A percentile compares a stretch with the other conserved stretches of the same genome.
Evolutionary conservation across 2,888 invertebrate genomes (phyloP).

Genomic region (Xylophagus ater): DNA sequence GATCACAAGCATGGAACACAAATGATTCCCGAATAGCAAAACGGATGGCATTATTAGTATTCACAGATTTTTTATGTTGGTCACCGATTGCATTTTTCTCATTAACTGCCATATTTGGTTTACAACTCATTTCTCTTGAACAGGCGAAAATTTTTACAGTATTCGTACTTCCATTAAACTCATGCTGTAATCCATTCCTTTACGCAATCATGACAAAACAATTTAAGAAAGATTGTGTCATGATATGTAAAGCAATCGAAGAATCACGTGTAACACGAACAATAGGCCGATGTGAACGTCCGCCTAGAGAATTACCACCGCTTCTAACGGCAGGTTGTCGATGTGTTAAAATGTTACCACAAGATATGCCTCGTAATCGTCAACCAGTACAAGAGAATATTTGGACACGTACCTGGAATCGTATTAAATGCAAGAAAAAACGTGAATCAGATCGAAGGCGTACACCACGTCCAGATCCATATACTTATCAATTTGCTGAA

Average conservation of each 20-base stretch:
- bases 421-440: slow-evolving; percentile 29
- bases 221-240: slow-evolving; percentile 93
- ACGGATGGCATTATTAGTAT: slow-evolving; percentile 90
- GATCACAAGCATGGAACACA: slow-evolving; percentile 94
- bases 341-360: slow-evolving; percentile 41
- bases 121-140: slow-evolving; percentile 81
- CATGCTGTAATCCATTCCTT: slow-evolving; percentile 95
- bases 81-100: slow-evolving; percentile 95
- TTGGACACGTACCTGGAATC: slow-evolving; percentile 39
- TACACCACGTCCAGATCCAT: slow-evolving; percentile 50
- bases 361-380: slow-evolving; percentile 35
- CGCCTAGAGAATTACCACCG: slow-evolving; percentile 58
- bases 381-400: slow-evolving; percentile 27
- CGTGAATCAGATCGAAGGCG: slow-evolving; percentile 33
- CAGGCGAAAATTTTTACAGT: slow-evolving; percentile 95
- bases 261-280: slow-evolving; percentile 83
- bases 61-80: slow-evolving; percentile 97
- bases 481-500: slow-evolving; percentile 64
- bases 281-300: slow-evolving; percentile 74
- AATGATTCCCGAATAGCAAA: slow-evolving; percentile 94
- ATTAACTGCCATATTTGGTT: slow-evolving; percentile 83
- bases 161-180: slow-evolving; percentile 89
- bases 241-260: slow-evolving; percentile 91
- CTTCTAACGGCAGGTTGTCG: slow-evolving; percentile 42
- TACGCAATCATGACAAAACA: slow-evolving; percentile 97